Conservation (phyloP, 2,888 invertebrate species). For the Sphaeridia pumilis region DNA sequence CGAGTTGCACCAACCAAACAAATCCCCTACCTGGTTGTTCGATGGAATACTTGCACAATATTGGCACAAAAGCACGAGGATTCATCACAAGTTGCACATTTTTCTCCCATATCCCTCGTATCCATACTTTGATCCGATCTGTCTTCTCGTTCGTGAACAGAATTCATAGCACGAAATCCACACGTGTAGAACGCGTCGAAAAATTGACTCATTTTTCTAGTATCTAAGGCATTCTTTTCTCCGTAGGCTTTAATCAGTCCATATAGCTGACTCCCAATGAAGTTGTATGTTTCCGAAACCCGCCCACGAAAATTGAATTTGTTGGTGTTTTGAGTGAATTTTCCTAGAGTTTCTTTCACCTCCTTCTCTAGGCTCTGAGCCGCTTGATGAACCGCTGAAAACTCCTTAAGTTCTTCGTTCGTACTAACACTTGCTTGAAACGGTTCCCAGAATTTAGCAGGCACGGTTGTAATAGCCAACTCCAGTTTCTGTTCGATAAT, state of each 20-base stretch:
- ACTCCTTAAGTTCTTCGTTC: conserved; percentile 20
- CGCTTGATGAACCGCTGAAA: conserved; percentile 22
- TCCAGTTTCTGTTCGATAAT: conserved; percentile 6
- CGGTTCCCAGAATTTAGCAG: conserved; percentile 6
- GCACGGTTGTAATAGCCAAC: conserved; percentile 8
- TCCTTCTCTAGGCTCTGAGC: conserved; percentile 15
- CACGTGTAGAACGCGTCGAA: conserved; percentile 28
- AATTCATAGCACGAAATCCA: conserved; percentile 24
- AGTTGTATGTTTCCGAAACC: conserved; percentile 19
- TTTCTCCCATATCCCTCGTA: not conserved
- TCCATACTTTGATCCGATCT: not conserved
- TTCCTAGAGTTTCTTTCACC: conserved; percentile 18
- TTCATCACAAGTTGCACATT: conserved; percentile 26
- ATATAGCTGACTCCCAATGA: conserved; percentile 21
- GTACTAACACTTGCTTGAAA: not conserved
- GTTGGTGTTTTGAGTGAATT: conserved; percentile 10
- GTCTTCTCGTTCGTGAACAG: conserved; percentile 13
- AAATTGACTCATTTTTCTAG: conserved; percentile 17
- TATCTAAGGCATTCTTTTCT: conserved; percentile 10
- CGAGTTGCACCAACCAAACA: conserved; percentile 19
- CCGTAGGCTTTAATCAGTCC: conserved; percentile 19
- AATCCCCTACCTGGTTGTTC: conserved; percentile 55
- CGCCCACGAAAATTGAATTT: conserved; percentile 8
- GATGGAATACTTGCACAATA: conserved; percentile 48
- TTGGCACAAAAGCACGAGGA: conserved; percentile 19